phyloP scores from a whole-genome alignment of 2,797 vertebrate genomes.

The Macrochelys suwanniensis region DNA sequence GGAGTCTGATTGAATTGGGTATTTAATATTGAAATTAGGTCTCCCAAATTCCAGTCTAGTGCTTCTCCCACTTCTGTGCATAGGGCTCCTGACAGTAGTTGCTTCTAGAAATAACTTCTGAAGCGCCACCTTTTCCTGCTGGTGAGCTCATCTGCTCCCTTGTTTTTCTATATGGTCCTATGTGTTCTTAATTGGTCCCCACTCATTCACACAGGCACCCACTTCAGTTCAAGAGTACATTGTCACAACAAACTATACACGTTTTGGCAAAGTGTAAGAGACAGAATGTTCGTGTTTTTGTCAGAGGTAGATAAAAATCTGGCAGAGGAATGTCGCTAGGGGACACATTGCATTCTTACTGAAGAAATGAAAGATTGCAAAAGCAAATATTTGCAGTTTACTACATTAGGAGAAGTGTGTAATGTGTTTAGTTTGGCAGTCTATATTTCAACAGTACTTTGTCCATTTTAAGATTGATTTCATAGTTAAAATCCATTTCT shows the following conservation, averaged over 20 bases:
- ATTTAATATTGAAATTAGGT: background rate
- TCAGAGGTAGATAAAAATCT: background rate
- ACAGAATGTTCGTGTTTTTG: background rate
- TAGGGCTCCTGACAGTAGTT: background rate
- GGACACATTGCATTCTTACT: background rate
- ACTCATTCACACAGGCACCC: background rate
- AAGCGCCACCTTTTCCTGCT: background rate
- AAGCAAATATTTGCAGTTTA: background rate
- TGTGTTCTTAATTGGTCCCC: background rate
- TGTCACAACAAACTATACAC: background rate
- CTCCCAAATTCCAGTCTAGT: background rate
- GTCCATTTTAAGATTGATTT: background rate
- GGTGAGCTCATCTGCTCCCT: no score
- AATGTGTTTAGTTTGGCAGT: background rate
- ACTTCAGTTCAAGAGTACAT: background rate
- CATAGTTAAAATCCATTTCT: background rate
- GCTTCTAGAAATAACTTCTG: background rate
- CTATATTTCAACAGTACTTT: rapidly evolving
- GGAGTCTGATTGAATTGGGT: background rate
- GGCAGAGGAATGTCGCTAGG: background rate
- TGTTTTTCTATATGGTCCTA: background rate
- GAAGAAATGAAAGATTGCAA: background rate
- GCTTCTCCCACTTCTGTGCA: background rate
- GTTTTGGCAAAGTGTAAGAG: background rate
- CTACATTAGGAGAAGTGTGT: background rate